Conservation (phyloP, 2,797 vertebrate genomes). For the Allobates femoralis region DNA sequence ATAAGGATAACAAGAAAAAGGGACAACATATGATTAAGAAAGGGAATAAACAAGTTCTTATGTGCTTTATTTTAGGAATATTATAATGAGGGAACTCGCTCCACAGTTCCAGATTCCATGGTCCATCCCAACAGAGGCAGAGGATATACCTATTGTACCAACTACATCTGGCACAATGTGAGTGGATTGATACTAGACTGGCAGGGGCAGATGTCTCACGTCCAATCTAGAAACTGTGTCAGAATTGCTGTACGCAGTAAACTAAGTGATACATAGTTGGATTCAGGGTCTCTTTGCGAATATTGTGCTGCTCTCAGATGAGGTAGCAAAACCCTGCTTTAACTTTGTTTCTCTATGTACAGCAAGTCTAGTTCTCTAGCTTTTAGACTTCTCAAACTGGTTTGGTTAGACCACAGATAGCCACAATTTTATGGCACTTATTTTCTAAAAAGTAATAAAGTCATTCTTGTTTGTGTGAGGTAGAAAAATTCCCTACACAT, state of each 20-base stretch:
- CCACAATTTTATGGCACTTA: background rate
- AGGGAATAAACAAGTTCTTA: background rate
- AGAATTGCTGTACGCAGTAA: too few relatives aligned
- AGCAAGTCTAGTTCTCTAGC: too few relatives aligned
- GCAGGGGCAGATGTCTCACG: too few relatives aligned
- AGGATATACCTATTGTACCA: conserved; percentile 98
- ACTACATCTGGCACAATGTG: conserved; percentile 98
- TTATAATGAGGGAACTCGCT: conserved; percentile 96
- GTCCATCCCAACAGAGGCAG: conserved; percentile 97
- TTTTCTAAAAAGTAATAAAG: background rate
- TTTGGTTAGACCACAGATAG: background rate
- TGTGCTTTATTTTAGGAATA: conserved; percentile 82
- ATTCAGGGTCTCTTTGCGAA: too few relatives aligned
- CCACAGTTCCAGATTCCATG: conserved; percentile 98
- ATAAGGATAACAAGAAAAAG: background rate
- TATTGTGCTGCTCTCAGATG: too few relatives aligned
- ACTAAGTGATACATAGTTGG: too few relatives aligned
- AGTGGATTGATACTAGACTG: conserved; percentile 68
- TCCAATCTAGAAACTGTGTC: too few relatives aligned
- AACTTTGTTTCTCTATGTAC: background rate
- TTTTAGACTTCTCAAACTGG: too few relatives aligned
- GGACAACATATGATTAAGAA: background rate
- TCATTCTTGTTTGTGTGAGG: too few relatives aligned
- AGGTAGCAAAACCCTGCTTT: too few relatives aligned
- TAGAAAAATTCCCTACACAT: too few relatives aligned